phyloP scores from a whole-genome alignment of 2,113 vertebrate genomes.

The Tenebrosternarchus preto region DNA sequence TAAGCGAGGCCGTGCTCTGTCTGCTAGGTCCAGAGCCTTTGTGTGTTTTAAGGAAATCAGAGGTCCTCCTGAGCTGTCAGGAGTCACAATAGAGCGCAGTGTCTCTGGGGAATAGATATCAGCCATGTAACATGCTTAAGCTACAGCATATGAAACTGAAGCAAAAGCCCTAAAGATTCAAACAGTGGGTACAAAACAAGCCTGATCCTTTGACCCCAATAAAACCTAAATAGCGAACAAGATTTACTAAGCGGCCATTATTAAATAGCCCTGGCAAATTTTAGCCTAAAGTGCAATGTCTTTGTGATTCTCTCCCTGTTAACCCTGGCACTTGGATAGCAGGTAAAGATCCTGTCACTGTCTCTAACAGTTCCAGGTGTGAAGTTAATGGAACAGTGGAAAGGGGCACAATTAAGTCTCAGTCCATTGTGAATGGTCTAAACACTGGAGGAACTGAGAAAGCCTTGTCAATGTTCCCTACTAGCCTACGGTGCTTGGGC shows the following conservation, averaged over 20 bases:
- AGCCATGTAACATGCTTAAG: conserved; percentile 21
- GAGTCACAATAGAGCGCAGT: conserved; percentile 57
- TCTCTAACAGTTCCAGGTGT: conserved; percentile 3
- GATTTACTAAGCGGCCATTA: conserved; percentile 10
- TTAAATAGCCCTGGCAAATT: not conserved
- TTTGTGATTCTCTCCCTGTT: not conserved
- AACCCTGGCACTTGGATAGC: not conserved
- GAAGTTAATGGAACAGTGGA: conserved; percentile 30
- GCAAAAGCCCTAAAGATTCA: conserved; percentile 13
- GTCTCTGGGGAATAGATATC: conserved; percentile 41
- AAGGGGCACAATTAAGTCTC: conserved; percentile 16
- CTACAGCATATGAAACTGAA: conserved; percentile 29
- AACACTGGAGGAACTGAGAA: not conserved
- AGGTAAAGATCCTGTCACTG: conserved; percentile 5
- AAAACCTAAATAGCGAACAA: not conserved
- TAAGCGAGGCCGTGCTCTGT: conserved; percentile 49
- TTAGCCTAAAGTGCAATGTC: not conserved
- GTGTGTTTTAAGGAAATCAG: conserved; percentile 43
- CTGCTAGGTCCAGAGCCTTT: conserved; percentile 59
- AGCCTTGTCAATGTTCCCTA: conserved; percentile 1
- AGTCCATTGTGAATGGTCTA: not conserved
- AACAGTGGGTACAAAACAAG: conserved; percentile 7
- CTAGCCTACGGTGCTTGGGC: conserved; percentile 28
- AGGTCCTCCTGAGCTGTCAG: conserved; percentile 55
- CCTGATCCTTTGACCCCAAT: conserved; percentile 6